Base-by-base conservation (phyloP, 1,140 invertebrate genomes). In the fruit fly (Drosophila melanogaster) region DNA sequence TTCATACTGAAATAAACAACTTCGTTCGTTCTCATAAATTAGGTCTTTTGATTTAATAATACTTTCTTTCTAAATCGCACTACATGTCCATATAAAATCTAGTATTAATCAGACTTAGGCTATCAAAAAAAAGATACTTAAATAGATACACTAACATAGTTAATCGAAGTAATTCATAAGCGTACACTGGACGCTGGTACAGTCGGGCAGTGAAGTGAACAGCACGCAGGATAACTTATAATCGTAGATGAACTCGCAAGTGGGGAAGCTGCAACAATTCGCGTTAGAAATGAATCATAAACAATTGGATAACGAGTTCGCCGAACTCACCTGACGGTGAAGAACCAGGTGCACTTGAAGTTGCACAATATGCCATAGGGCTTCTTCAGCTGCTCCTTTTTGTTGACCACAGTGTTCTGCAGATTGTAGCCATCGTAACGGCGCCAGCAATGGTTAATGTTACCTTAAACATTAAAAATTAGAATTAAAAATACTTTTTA, bases 201-300 rank as follows among this genome's bases (percentile, higher is more conserved):
- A 92, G 72, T 92, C 90, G 56, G 90, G 90, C 90, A 92, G 90
- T 90, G 90, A 92, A 49, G 90, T 92, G 66, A 92, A 92, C 67
- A 92, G 79, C 67, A 91, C 89, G 71, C 90, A 92, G 65, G 90
- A 92, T 67, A 92, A 57, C 78, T 92, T 92, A 56, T 92, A 92
- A 54, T 92, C 90, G 70, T 92, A 90, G 58, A 92, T 91, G 59
- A 91, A 92, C 71, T 92, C 90, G 81, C 90, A 92, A 55, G 84
- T 90, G 55, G 90, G 90, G 53, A 79, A 92, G 51, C 90, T 92
- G 75, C 24, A 57, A 75, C 47, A 1, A 15, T 1, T 1, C 1
- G 43, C 0, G 40, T 2, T 14, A 0, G 19, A 8, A 19, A 19
- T 11, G 15, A 43, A 19, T 19, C 3, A 17, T 5, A 14, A 43